A percentile compares a stretch with the other conserved stretches of the same genome.
Evolutionary conservation across 2,888 invertebrate species (phyloP).

Genomic region (Xanthorhoe designata): DNA sequence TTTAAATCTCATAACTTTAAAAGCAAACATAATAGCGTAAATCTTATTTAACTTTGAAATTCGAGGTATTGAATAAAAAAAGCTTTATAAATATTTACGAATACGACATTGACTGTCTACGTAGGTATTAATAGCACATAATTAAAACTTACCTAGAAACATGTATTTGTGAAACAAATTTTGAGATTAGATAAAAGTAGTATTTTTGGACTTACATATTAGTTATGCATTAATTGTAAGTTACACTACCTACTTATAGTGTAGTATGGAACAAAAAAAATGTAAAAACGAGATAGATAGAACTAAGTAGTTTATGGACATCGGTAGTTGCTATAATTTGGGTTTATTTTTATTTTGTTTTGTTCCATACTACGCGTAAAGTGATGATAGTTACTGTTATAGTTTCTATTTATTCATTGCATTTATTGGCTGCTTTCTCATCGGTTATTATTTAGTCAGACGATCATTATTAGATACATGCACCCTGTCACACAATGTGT

Average conservation of each 20-base stretch:
- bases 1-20: not conserved
- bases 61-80: not conserved
- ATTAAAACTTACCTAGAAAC: slow-evolving; percentile 39
- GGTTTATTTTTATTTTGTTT: slow-evolving; percentile 13
- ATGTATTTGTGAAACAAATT: slow-evolving; percentile 32
- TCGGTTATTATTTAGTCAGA: slow-evolving; percentile 52
- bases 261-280: slow-evolving; percentile 29
- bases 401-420: slow-evolving; percentile 35
- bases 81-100: slow-evolving; percentile 13
- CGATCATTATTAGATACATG: slow-evolving; percentile 74
- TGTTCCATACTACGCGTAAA: slow-evolving; percentile 31
- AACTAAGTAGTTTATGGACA: not conserved
- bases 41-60: too few relatives aligned
- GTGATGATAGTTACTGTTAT: slow-evolving; percentile 27
- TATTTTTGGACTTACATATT: slow-evolving; percentile 17
- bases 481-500: slow-evolving; percentile 84
- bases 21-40: not conserved
- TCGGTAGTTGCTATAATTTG: not conserved
- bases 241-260: slow-evolving; percentile 29
- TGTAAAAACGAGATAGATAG: not conserved
- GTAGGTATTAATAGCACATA: slow-evolving; percentile 28
- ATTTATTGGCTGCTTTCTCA: slow-evolving; percentile 30
- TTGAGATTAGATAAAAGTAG: slow-evolving; percentile 11
- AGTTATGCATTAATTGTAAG: slow-evolving; percentile 28
- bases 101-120: slow-evolving; percentile 1